phyloP scores from a whole-genome alignment of 2,888 invertebrate genomes.

The Plagiodera versicolora region DNA sequence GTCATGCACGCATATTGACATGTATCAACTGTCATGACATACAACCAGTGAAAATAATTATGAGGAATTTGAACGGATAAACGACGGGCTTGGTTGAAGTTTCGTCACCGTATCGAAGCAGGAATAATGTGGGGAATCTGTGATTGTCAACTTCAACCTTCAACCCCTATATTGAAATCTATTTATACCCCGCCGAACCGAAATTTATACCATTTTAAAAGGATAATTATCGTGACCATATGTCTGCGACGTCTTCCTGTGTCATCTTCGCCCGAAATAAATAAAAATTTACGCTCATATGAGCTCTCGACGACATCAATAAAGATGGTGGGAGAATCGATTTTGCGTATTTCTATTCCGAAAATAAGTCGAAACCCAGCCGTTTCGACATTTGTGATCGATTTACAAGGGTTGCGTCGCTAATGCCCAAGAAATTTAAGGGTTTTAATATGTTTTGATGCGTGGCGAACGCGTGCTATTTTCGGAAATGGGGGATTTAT shows the following conservation, averaged over 20 bases:
- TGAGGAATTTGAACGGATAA: background rate
- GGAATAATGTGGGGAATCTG: background rate
- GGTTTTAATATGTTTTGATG: slow-evolving; percentile 25
- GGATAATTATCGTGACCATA: slow-evolving; percentile 44
- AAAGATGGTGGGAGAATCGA: slow-evolving; percentile 38
- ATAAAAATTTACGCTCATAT: background rate
- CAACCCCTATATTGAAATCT: slow-evolving; percentile 16
- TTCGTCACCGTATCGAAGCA: too few relatives aligned
- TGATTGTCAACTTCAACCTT: slow-evolving; percentile 1
- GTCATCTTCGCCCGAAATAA: slow-evolving; percentile 14
- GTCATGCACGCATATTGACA: slow-evolving; percentile 1
- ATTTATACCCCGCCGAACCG: slow-evolving; percentile 29
- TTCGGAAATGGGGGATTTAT: slow-evolving; percentile 23
- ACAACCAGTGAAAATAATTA: background rate
- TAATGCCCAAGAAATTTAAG: background rate
- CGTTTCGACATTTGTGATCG: slow-evolving; percentile 46
- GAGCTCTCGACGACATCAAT: slow-evolving; percentile 27
- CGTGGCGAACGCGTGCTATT: slow-evolving; percentile 24
- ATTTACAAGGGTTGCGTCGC: slow-evolving; percentile 34
- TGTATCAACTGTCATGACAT: background rate
- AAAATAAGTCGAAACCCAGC: slow-evolving; percentile 37
- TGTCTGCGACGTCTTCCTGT: slow-evolving; percentile 30
- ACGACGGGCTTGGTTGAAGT: too few relatives aligned
- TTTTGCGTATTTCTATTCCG: slow-evolving; percentile 40
- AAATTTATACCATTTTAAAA: slow-evolving; percentile 42